Evolutionary conservation across 2,888 invertebrate genomes (phyloP), one percentile per base, ranked within the genome.

Genomic region (Tethea ocularis): DNA sequence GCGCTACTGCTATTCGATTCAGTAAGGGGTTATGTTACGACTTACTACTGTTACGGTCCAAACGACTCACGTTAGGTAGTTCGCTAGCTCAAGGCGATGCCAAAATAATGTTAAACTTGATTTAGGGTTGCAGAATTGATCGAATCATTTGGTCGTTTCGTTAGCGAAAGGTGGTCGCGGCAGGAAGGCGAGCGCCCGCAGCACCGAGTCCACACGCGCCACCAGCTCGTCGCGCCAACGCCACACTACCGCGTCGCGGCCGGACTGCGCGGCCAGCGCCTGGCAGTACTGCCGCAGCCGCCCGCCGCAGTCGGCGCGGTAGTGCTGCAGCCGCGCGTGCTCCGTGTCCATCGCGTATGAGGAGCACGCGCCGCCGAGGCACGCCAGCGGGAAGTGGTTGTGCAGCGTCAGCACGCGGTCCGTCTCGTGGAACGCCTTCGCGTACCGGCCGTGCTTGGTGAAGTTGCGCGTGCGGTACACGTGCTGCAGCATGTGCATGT

Each of bases 401-500:
- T 98, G 98, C 66, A 98, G 93, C 38, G 97, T 96, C 56, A 98
- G 94, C 57, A 98, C 98, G 75, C 97, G 95, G 77, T 97, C 97
- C 36, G 98, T 97, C 90, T 98, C 97, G 89, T 98, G 98, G 93
- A 98, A 98, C 87, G 98, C 98, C 89, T 98, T 98, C 68, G 98
- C 96, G 89, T 98, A 98, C 88, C 97, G 97, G 74, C 98, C 97
- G 7, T 98, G 98, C 87, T 97, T 97, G 8, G 98, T 98, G 90
- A 97, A 98, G 91, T 98, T 98, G 82, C 96, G 96, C 69, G 97
- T 96, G 59, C 98, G 95, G 86, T 97, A 97, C 52, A 98, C 97
- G 90, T 98, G 98, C 88, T 97, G 97, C 82, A 98, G 85, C 98
- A 98, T 98, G 89, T 98, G 98, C 96, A 98, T 95, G 86, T 98